Base-by-base conservation (phyloP, 2,797 vertebrate species). In the Scyliorhinus canicula region DNA sequence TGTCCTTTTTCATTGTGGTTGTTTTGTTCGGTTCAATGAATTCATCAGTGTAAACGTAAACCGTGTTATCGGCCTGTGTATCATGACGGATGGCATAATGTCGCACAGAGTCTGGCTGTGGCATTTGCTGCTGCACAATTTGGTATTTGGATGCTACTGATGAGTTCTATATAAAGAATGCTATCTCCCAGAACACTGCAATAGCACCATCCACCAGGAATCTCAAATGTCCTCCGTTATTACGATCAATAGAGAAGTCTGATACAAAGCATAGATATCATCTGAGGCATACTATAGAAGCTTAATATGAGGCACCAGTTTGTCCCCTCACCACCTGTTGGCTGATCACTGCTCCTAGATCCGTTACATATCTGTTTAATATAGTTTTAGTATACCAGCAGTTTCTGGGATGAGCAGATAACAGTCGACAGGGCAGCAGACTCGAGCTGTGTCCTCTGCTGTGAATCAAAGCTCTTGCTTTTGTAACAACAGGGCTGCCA, bases 181-280 rank as follows among this genome's bases (percentile, higher is more conserved):
- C 65, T 50, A 5, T 47, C 40, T 93, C 28, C 65, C 91, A 69
- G 65, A 69, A 93, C 28, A 50, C 40, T 93, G 24, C 63, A 65
- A 93, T 93, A 67, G 35, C 91, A 69, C 63, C 65, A 31, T 16
- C 63, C 63, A 47, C 19, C 63, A 47, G 44, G 44, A 93, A 50
- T 69, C 63, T 93, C 91, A 93, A 93, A 93, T 93, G 65, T 67
- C 63, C n/a, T 65, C 44, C 14, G n/a, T 69, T 93, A 69, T 67
- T 35, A 47, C 69, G 91, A 93, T 93, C 91, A 69, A 93, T 93
- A 67, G 35, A 1, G 44, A 31, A 50, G 44, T 35, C 65, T 67
- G n/a, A 40, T n/a, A 67, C 44, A 65, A 21, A 14, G 9, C 12
- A 47, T 50, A 31, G 65, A 69, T 65, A 93, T 44, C 19, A 21